Evolutionary conservation across 53 echinoderm and acorn worm species (phyloP).

Genomic region (Hippasteria phrygiana): DNA sequence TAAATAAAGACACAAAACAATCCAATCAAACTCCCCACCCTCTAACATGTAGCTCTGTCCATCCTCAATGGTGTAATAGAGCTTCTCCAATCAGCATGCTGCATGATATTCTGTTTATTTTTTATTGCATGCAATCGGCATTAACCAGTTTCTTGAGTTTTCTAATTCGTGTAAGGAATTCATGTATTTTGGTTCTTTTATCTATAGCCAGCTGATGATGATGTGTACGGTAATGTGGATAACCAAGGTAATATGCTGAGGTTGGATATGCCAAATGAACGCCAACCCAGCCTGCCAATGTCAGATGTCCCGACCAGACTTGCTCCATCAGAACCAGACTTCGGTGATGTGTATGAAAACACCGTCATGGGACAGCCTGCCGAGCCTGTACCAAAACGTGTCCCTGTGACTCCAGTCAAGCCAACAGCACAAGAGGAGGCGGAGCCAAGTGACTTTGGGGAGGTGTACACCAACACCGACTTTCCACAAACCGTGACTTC

Average conservation of each 20-base stretch:
- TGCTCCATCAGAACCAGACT: background rate
- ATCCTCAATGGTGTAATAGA: no score
- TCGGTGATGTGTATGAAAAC: slow-evolving; percentile 34
- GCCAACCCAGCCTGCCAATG: background rate
- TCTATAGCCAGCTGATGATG: background rate
- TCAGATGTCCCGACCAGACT: background rate
- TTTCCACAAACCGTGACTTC: background rate
- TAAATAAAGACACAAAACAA: background rate
- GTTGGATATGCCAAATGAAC: slow-evolving; percentile 17
- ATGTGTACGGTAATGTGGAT: slow-evolving; percentile 41
- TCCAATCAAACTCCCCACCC: background rate
- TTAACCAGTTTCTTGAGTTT: background rate
- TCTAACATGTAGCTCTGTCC: no score
- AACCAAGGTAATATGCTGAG: slow-evolving; percentile 24
- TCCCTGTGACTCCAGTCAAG: background rate
- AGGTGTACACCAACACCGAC: background rate
- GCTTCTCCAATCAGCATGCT: no score
- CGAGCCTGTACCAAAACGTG: background rate
- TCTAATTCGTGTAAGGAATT: background rate
- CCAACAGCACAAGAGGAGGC: background rate
- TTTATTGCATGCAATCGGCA: no score
- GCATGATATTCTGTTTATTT: no score
- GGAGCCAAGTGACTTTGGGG: slow-evolving; percentile 23
- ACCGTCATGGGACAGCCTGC: background rate
- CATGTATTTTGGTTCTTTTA: background rate